phyloP scores from a whole-genome alignment of 1,140 invertebrate genomes.

The Saccostrea glomerata region DNA sequence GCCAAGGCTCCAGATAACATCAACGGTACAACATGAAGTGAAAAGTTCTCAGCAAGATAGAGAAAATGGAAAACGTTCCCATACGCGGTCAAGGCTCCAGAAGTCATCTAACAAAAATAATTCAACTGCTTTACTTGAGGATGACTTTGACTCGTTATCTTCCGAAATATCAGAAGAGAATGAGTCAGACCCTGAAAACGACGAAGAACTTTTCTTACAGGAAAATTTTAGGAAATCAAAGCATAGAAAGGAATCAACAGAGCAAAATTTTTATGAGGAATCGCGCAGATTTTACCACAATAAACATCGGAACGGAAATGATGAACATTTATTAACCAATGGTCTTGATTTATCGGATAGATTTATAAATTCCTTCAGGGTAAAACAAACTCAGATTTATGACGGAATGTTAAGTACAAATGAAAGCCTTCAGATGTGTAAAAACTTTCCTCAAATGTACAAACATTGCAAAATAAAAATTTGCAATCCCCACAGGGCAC shows the following conservation, averaged over 20 bases:
- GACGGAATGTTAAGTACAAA: neutral
- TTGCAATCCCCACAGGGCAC: constrained; percentile 58
- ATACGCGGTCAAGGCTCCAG: too few relatives aligned
- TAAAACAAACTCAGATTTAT: neutral
- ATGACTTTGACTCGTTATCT: too few relatives aligned
- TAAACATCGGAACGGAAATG: neutral
- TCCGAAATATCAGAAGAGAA: too few relatives aligned
- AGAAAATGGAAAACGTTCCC: too few relatives aligned
- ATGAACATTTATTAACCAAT: neutral
- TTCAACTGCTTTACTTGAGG: too few relatives aligned
- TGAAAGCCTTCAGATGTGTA: neutral
- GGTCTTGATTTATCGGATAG: neutral
- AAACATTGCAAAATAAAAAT: constrained; percentile 63
- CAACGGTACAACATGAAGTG: too few relatives aligned
- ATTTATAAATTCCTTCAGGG: neutral
- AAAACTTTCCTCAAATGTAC: constrained; percentile 55
- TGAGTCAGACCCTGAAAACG: too few relatives aligned
- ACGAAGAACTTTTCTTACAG: too few relatives aligned
- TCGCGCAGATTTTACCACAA: neutral
- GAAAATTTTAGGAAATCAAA: neutral
- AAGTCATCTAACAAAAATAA: too few relatives aligned
- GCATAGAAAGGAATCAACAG: neutral
- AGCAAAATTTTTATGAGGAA: neutral
- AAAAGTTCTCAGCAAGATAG: too few relatives aligned
- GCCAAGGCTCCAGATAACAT: too few relatives aligned